phyloP scores from a whole-genome alignment of 2,888 invertebrate species.

The Chirona hameri region DNA sequence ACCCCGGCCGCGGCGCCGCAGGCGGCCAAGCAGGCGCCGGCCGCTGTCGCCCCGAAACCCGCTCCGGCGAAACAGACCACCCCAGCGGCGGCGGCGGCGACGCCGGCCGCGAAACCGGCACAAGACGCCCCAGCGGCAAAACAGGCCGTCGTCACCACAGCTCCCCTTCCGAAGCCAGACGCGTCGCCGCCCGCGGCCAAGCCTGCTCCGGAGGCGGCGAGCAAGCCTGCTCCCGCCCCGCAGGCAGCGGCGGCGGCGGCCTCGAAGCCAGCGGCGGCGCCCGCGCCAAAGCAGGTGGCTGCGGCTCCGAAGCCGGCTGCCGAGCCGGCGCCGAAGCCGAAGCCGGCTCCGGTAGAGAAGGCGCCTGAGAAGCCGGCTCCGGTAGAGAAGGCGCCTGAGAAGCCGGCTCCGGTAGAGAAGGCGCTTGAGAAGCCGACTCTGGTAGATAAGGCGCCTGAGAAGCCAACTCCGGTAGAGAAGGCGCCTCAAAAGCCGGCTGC shows the following conservation, averaged over 20 bases:
- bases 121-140: background rate
- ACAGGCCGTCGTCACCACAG: background rate
- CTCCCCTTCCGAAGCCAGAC: background rate
- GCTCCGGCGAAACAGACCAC: background rate
- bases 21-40: background rate
- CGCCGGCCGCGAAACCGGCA: background rate
- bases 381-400: background rate
- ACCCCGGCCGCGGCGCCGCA: background rate
- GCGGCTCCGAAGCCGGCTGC: background rate
- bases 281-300: background rate
- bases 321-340: background rate
- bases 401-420: background rate
- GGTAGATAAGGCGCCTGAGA: background rate
- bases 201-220: too few relatives aligned
- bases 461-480: background rate
- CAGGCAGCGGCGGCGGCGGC: background rate
- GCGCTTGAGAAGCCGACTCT: background rate
- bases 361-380: background rate
- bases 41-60: background rate
- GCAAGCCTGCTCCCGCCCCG: too few relatives aligned
- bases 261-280: background rate
- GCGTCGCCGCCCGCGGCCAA: background rate
- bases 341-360: background rate
- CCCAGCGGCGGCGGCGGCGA: background rate
- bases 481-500: background rate